Base-by-base conservation (phyloP, 2,113 vertebrate genomes). In the Smithornis capensis region DNA sequence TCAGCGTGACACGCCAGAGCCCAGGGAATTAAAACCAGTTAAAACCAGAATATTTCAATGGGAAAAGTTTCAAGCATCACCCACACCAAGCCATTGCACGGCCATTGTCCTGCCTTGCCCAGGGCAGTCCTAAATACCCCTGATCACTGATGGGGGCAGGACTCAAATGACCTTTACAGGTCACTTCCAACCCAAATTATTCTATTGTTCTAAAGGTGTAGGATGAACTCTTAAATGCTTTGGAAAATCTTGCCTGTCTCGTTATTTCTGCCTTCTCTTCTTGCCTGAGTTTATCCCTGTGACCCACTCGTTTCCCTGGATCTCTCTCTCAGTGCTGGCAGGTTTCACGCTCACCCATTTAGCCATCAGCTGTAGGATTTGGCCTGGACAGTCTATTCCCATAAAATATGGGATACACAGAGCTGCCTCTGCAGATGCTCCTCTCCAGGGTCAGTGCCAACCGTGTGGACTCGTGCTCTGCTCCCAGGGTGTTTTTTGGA, bases 241-340 rank as follows among this genome's bases (percentile, higher is more conserved):
- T 52, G 40, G 35, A 31, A 89, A 91, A 68, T 28, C 40, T n/a
- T 84, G 9, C 24, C 27, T 86, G 12, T 44, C 19, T 38, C 31
- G 2, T 24, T 7, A 12, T 13, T 19, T 2, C 4, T 6, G 33
- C 0, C 0, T 14, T 35, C 4, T 45, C 14, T 21, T 6, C 68
- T 83, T 45, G 23, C 37, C 33, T 74, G 55, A 29, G 33, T 77
- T 81, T 84, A n/a, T 70, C 37, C 84, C 60, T 45, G 50, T 24
- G 80, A 44, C 68, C 33, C 74, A 16, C 4, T 69, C 27, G 0
- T 49, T 91, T 65, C 37, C 23, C 52, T 35, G 4, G 35, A 38
- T 35, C 69, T 70, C 62, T 16, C 0, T 22, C 85, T 76, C n/a
- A 5, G 25, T 19, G 65, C 76, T 73, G 79, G 52, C 75, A 77